Conservation (phyloP, 2,888 invertebrate species). For the Brenthis hecate region DNA sequence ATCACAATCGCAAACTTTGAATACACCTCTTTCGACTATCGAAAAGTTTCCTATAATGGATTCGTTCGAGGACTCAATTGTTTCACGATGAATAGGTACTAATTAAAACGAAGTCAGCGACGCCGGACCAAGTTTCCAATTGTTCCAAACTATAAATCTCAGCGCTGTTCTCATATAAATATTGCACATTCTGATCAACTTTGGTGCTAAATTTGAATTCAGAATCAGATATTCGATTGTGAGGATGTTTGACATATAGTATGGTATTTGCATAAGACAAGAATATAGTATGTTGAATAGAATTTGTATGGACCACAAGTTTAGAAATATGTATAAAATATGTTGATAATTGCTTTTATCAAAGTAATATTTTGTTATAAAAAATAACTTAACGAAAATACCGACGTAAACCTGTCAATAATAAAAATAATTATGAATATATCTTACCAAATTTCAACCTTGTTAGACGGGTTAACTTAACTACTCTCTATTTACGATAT, state of each 20-base stretch:
- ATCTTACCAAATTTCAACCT: too few relatives aligned
- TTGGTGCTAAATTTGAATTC: conserved; percentile 77
- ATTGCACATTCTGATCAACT: conserved; percentile 66
- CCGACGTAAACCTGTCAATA: too few relatives aligned
- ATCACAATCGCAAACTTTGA: conserved; percentile 71
- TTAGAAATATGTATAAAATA: too few relatives aligned
- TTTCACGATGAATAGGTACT: conserved; percentile 81
- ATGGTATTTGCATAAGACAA: not conserved
- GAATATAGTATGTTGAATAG: not conserved
- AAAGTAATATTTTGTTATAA: too few relatives aligned
- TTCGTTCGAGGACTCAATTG: conserved; percentile 79
- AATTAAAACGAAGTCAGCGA: conserved; percentile 82
- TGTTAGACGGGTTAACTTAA: too few relatives aligned
- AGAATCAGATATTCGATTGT: conserved; percentile 52
- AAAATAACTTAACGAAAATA: too few relatives aligned
- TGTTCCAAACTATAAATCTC: conserved; percentile 78
- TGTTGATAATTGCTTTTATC: too few relatives aligned
- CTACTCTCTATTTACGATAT: too few relatives aligned
- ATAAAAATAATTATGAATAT: too few relatives aligned
- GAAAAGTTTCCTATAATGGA: conserved; percentile 81
- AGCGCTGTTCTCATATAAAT: conserved; percentile 73
- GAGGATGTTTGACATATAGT: conserved; percentile 46
- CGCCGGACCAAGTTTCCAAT: conserved; percentile 75
- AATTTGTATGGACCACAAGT: too few relatives aligned
- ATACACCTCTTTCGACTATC: conserved; percentile 80